Evolutionary conservation across 2,113 vertebrate species (phyloP).

Genomic region (Siphamia tubifer): DNA sequence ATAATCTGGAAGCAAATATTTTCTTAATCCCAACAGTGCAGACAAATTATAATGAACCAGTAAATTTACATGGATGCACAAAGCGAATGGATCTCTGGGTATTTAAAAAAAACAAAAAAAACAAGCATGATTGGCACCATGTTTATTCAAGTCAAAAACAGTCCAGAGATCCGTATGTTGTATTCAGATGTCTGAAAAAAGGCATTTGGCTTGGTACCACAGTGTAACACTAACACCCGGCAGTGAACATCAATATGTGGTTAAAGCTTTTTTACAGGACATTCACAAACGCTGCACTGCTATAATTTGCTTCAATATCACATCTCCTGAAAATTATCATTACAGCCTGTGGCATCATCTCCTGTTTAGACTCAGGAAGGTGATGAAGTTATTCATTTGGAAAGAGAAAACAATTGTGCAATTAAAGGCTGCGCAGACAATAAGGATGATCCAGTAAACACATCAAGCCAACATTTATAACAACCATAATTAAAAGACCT

Average conservation of each 20-base stretch:
- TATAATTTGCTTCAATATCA: conserved; percentile 23
- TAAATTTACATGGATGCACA: conserved; percentile 5
- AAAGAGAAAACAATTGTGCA: background rate
- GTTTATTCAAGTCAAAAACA: conserved; percentile 22
- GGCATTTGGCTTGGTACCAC: conserved; percentile 4
- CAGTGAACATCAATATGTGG: conserved; percentile 20
- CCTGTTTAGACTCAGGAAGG: conserved; percentile 21
- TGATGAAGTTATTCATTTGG: conserved; percentile 19
- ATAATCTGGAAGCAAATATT: conserved; percentile 23
- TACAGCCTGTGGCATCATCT: conserved; percentile 10
- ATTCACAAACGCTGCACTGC: conserved; percentile 13
- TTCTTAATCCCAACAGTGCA: background rate
- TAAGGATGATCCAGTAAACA: background rate
- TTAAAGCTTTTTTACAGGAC: conserved; percentile 16
- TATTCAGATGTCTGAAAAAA: conserved; percentile 25
- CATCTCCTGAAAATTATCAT: conserved; percentile 33
- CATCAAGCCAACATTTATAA: background rate
- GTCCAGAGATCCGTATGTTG: background rate
- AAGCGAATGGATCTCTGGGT: conserved; percentile 5
- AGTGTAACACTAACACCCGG: background rate
- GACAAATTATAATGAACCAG: conserved; percentile 25
- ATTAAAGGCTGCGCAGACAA: conserved; percentile 2
- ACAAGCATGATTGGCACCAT: conserved; percentile 12
- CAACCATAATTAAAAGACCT: background rate
- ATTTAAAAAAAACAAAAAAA: conserved; percentile 7